A percentile compares a stretch with the other conserved stretches of the same genome.
phyloP scores from a whole-genome alignment of 2,797 vertebrate species.

The Staurois parvus region DNA sequence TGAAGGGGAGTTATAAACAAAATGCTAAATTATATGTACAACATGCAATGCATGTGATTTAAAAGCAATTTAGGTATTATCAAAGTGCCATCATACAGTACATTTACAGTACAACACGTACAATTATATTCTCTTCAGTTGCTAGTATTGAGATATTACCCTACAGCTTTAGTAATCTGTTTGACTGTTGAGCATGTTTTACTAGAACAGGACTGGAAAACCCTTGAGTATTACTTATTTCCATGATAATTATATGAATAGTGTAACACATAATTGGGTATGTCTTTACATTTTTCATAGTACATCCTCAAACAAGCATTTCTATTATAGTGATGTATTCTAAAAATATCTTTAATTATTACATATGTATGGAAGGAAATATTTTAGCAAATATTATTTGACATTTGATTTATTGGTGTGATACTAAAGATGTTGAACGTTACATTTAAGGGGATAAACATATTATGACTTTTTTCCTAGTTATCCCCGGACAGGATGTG shows the following conservation, averaged over 20 bases:
- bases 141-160: neutral
- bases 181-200: neutral
- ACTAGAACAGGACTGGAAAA: neutral
- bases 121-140: neutral
- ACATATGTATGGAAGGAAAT: no score
- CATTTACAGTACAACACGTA: neutral
- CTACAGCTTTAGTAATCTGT: neutral
- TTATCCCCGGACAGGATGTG: no score
- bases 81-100: neutral
- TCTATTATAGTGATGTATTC: no score
- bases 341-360: no score
- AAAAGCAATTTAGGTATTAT: neutral
- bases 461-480: no score
- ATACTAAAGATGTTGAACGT: no score
- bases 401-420: no score
- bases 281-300: no score
- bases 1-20: neutral
- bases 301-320: no score
- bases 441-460: no score
- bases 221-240: neutral
- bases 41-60: neutral
- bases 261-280: no score
- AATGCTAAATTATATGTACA: constrained; percentile 12
- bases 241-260: neutral
- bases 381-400: no score